A percentile compares a stretch with the other conserved stretches of the same genome.
Evolutionary conservation across 2,113 vertebrate species (phyloP).

Genomic region (Tragelaphus scriptus): DNA sequence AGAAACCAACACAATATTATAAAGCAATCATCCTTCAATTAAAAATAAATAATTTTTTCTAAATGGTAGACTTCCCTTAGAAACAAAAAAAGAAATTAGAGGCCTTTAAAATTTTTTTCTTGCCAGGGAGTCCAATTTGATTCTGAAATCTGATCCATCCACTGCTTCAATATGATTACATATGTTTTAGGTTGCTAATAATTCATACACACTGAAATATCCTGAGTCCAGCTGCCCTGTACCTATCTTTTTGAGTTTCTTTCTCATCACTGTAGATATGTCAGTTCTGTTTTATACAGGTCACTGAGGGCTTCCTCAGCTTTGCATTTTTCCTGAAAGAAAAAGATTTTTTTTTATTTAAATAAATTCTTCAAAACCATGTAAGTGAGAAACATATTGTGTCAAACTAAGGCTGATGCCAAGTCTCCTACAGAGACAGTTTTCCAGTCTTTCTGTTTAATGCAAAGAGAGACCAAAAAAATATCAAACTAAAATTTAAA

Average conservation of each 20-base stretch:
- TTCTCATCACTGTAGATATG: slow-evolving; percentile 93
- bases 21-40: not conserved
- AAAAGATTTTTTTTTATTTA: not conserved
- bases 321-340: slow-evolving; percentile 85
- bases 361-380: not conserved
- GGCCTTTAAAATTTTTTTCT: not conserved
- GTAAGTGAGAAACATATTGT: not conserved
- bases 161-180: not conserved
- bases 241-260: slow-evolving; percentile 90
- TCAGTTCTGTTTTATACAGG: slow-evolving; percentile 90
- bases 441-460: not conserved
- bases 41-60: not conserved
- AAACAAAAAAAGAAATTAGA: not conserved
- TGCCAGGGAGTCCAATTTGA: not conserved
- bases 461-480: not conserved
- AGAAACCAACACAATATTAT: not conserved
- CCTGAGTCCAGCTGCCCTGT: not conserved
- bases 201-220: not conserved
- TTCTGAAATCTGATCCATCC: not conserved
- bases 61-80: not conserved
- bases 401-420: not conserved
- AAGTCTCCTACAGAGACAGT: not conserved
- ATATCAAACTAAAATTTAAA: not conserved
- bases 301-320: slow-evolving; percentile 86
- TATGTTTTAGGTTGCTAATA: not conserved